phyloP scores from a whole-genome alignment of 2,113 vertebrate species.

The Lepisosteus osseus region DNA sequence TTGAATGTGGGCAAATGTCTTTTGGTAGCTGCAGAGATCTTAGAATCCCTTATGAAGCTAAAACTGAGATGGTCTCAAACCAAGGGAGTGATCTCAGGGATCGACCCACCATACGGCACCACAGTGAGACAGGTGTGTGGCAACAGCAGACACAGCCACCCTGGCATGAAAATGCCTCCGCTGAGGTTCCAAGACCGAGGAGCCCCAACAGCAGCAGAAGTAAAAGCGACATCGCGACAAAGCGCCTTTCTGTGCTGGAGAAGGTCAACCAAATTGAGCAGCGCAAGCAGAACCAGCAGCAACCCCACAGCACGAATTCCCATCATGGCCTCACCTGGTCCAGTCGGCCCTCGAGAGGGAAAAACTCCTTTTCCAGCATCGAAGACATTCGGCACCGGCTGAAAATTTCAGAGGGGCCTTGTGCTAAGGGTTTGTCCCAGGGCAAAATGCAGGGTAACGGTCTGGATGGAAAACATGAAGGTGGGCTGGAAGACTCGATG shows the following conservation, averaged over 20 bases:
- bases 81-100: conserved; percentile 38
- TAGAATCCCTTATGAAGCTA: conserved; percentile 43
- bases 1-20: conserved; percentile 23
- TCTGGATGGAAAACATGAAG: conserved; percentile 16
- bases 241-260: conserved; percentile 81
- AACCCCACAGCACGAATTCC: conserved; percentile 48
- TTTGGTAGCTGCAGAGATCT: conserved; percentile 31
- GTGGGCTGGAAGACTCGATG: conserved; percentile 22
- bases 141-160: conserved; percentile 33
- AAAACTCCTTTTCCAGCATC: conserved; percentile 44
- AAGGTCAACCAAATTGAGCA: conserved; percentile 85
- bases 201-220: conserved; percentile 43
- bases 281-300: conserved; percentile 63
- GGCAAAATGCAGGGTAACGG: conserved; percentile 42
- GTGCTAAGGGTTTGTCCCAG: conserved; percentile 36
- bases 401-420: conserved; percentile 42
- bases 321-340: conserved; percentile 39
- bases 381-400: conserved; percentile 61
- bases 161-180: conserved; percentile 62
- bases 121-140: conserved; percentile 39
- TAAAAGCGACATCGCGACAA: conserved; percentile 41
- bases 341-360: conserved; percentile 23
- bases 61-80: conserved; percentile 26
- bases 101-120: conserved; percentile 37
- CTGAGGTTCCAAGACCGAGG: conserved; percentile 55